Evolutionary conservation across 2,113 vertebrate genomes (phyloP).

Genomic region (Phaethon lepturus): DNA sequence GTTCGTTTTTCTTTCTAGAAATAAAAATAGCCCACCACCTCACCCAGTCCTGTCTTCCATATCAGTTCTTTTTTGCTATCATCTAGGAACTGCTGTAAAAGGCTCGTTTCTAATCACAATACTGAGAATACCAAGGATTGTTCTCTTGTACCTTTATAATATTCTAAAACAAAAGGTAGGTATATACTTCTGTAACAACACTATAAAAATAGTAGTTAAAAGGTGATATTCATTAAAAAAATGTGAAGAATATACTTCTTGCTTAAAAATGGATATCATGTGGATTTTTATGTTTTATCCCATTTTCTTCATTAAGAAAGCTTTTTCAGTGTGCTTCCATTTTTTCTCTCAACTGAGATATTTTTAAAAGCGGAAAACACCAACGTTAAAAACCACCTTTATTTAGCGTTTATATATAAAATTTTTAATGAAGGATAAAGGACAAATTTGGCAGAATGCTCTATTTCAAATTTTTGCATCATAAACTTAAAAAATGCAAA

Average conservation of each 20-base stretch:
- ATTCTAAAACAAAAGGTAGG: constrained; percentile 77
- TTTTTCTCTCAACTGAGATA: not conserved
- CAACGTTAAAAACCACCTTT: not conserved
- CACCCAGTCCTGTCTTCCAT: constrained; percentile 78
- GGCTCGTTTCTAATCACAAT: constrained; percentile 78
- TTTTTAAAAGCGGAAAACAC: not conserved
- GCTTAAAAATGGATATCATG: not conserved
- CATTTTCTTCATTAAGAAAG: not conserved
- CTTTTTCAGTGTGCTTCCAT: not conserved
- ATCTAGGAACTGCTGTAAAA: constrained; percentile 80
- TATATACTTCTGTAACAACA: not conserved
- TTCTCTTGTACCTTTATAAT: constrained; percentile 59
- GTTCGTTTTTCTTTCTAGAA: constrained; percentile 71
- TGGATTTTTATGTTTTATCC: not conserved
- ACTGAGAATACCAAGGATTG: constrained; percentile 74
- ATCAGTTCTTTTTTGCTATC: constrained; percentile 78
- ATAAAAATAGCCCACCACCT: constrained; percentile 71
- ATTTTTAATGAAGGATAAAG: not conserved
- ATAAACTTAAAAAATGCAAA: not conserved
- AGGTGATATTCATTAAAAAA: not conserved
- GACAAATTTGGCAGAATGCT: not conserved
- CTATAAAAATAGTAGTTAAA: not conserved
- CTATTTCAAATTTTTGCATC: not conserved
- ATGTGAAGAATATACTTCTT: not conserved
- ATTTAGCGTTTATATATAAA: not conserved